phyloP scores from a whole-genome alignment of 2,113 vertebrate species.

The Grallaria varia region DNA sequence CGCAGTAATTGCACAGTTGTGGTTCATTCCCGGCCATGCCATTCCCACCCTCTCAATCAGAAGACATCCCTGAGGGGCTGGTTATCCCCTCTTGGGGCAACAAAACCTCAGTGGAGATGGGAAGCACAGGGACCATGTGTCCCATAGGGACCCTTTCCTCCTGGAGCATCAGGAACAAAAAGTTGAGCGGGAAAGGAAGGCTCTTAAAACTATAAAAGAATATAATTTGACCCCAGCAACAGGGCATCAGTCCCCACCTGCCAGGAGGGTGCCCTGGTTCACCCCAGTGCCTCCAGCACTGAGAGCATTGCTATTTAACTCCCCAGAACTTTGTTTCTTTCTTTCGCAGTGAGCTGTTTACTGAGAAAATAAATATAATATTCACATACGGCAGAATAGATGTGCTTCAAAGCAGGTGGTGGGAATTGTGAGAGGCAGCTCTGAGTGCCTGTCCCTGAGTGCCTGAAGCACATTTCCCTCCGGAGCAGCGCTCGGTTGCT shows the following conservation, averaged over 20 bases:
- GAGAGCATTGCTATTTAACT: background rate
- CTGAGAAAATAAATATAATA: background rate
- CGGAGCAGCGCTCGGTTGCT: accelerated
- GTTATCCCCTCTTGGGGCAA: background rate
- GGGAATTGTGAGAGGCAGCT: background rate
- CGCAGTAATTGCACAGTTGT: background rate
- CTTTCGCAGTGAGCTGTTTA: background rate
- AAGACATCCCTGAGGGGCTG: accelerated
- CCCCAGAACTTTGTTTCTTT: background rate
- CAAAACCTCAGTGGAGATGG: accelerated
- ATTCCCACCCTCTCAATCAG: background rate
- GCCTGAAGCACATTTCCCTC: background rate
- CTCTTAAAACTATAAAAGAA: background rate
- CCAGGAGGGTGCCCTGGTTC: background rate
- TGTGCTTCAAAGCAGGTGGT: background rate
- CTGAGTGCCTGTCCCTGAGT: background rate
- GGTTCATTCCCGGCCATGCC: background rate
- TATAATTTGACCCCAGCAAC: accelerated
- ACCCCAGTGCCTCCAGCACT: background rate
- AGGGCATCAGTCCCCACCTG: background rate
- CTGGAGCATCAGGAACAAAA: background rate
- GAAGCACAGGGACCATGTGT: background rate
- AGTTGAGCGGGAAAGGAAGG: background rate
- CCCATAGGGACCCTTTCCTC: background rate
- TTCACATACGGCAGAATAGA: background rate